Evolutionary conservation across 2,113 vertebrate genomes (phyloP).

Genomic region (Otocyon megalotis): DNA sequence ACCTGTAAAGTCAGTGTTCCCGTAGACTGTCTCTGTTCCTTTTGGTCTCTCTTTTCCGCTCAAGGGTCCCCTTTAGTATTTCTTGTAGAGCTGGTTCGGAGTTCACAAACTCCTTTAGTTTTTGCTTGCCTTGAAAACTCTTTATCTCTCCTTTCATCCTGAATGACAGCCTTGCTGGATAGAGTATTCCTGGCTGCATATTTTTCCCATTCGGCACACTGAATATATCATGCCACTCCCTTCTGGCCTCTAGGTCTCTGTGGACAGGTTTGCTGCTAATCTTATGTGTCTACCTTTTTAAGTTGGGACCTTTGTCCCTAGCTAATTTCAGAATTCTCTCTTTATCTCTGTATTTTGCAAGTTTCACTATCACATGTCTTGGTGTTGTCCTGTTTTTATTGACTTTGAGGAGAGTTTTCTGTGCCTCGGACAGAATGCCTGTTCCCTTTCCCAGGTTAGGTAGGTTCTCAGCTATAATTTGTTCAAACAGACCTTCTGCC

Average conservation of each 20-base stretch:
- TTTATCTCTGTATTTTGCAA: neutral
- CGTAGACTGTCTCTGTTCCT: no score
- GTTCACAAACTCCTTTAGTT: no score
- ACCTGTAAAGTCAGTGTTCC: no score
- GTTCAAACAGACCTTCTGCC: neutral
- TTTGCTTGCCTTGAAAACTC: neutral
- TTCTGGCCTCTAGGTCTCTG: neutral
- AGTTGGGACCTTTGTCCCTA: neutral
- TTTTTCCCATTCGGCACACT: neutral
- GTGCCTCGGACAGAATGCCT: neutral
- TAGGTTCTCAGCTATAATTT: neutral
- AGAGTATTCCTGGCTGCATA: neutral
- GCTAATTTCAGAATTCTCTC: neutral
- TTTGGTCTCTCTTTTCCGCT: no score
- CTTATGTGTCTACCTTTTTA: neutral
- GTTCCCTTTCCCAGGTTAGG: neutral
- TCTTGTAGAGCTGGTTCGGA: no score
- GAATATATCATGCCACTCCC: neutral
- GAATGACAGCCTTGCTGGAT: neutral
- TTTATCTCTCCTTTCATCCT: neutral
- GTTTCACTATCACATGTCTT: neutral
- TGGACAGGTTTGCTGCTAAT: neutral
- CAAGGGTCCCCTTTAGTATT: no score
- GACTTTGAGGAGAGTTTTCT: neutral
- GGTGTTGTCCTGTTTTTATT: neutral